phyloP scores from a whole-genome alignment of 2,113 vertebrate species.

The Ia io region DNA sequence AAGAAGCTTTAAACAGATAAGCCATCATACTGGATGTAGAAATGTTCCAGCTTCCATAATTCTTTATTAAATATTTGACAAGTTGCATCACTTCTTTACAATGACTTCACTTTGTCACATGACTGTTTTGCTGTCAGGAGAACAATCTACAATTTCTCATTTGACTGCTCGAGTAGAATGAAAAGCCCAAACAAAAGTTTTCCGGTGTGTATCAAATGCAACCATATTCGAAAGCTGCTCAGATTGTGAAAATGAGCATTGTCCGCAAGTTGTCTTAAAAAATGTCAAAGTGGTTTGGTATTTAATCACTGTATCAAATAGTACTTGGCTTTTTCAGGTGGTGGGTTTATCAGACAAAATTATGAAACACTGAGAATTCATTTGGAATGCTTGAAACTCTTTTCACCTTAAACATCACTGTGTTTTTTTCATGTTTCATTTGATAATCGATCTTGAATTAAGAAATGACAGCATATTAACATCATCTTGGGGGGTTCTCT shows the following conservation, averaged over 20 bases:
- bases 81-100: constrained; percentile 80
- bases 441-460: constrained; percentile 5
- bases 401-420: constrained; percentile 43
- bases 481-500: neutral
- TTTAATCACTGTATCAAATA: constrained; percentile 68
- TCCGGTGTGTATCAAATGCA: constrained; percentile 63
- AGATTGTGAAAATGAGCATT: constrained; percentile 74
- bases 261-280: constrained; percentile 57
- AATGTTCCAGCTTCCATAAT: constrained; percentile 73
- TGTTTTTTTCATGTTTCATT: neutral
- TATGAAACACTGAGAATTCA: constrained; percentile 65
- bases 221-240: constrained; percentile 66
- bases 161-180: constrained; percentile 67
- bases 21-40: constrained; percentile 63
- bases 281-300: constrained; percentile 61
- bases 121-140: constrained; percentile 72
- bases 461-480: constrained; percentile 19
- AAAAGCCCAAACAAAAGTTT: constrained; percentile 63
- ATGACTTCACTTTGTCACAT: constrained; percentile 75
- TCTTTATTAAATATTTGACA: constrained; percentile 84
- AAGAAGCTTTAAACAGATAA: constrained; percentile 56
- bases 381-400: constrained; percentile 76
- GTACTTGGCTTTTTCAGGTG: constrained; percentile 53
- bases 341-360: constrained; percentile 64
- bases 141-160: constrained; percentile 72